Conservation (phyloP, 2,888 invertebrate genomes). For the Pycnomerus fuliginosus region DNA sequence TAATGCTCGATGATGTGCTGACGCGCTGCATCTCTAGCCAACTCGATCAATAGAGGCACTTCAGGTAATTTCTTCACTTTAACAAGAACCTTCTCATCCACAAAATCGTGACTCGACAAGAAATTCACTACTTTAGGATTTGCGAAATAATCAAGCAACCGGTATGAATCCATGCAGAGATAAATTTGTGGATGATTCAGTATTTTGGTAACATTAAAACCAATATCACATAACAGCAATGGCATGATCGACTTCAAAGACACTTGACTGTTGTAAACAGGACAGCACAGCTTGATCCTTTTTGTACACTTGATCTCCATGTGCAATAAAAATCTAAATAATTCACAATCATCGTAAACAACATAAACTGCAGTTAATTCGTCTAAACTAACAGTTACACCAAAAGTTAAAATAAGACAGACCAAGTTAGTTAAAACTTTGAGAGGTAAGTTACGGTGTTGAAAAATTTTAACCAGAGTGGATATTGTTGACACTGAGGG, state of each 20-base stretch:
- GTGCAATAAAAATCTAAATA: slow-evolving; percentile 3
- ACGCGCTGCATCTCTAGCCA: slow-evolving; percentile 1
- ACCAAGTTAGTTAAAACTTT: neutral
- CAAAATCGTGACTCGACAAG: neutral
- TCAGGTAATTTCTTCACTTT: neutral
- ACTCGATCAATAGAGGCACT: slow-evolving; percentile 5
- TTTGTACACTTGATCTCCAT: slow-evolving; percentile 1
- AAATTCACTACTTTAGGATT: neutral
- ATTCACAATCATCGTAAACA: slow-evolving; percentile 3
- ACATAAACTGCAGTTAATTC: slow-evolving; percentile 5
- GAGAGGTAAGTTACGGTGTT: neutral
- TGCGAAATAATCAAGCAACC: slow-evolving; percentile 1
- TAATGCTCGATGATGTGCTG: neutral
- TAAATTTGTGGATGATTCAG: neutral
- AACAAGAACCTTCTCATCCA: neutral
- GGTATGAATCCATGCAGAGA: slow-evolving; percentile 2
- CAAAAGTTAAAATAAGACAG: slow-evolving; percentile 1
- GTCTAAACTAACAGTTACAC: neutral
- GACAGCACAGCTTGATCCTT: neutral
- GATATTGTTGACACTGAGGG: neutral
- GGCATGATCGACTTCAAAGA: slow-evolving; percentile 4
- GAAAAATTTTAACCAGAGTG: slow-evolving; percentile 2
- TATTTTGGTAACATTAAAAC: neutral
- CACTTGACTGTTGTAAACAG: slow-evolving; percentile 2
- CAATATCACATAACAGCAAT: slow-evolving; percentile 1